phyloP scores from a whole-genome alignment of 2,113 vertebrate species.

The Nannospalax galili region DNA sequence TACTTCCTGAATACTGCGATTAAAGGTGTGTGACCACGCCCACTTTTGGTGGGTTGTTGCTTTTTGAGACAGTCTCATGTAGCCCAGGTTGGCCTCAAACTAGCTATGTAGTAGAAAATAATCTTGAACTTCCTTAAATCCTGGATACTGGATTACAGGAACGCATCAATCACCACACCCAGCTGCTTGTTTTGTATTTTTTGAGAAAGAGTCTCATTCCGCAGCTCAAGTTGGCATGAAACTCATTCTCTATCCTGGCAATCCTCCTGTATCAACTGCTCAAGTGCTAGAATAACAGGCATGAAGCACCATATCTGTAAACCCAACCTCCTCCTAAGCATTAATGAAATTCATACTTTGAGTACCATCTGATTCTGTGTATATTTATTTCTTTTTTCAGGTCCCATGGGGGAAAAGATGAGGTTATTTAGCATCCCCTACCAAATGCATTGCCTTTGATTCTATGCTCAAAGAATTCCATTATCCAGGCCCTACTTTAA shows the following conservation, averaged over 20 bases:
- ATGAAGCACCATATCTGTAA: background rate
- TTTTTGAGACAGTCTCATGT: background rate
- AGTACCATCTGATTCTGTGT: background rate
- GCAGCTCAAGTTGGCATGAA: background rate
- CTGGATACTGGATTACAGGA: background rate
- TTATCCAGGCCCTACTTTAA: background rate
- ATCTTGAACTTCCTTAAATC: background rate
- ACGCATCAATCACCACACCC: background rate
- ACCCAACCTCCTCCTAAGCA: background rate
- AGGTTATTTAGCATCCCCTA: conserved; percentile 10
- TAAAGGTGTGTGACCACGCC: too few relatives aligned
- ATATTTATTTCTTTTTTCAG: conserved; percentile 37
- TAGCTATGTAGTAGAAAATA: background rate
- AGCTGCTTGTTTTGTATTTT: background rate
- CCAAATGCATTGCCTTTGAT: background rate
- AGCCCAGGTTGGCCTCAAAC: background rate
- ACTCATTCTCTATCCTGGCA: background rate
- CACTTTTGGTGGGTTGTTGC: too few relatives aligned
- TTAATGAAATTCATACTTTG: background rate
- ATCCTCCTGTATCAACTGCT: background rate
- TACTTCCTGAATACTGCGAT: too few relatives aligned
- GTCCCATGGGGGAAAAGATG: background rate
- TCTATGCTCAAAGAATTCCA: conserved; percentile 8
- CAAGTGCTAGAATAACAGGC: background rate
- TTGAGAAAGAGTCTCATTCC: background rate